A percentile compares a stretch with the other conserved stretches of the same genome.
phyloP scores from a whole-genome alignment of 2,113 vertebrate genomes.

The Ptilorrhoa leucosticta region DNA sequence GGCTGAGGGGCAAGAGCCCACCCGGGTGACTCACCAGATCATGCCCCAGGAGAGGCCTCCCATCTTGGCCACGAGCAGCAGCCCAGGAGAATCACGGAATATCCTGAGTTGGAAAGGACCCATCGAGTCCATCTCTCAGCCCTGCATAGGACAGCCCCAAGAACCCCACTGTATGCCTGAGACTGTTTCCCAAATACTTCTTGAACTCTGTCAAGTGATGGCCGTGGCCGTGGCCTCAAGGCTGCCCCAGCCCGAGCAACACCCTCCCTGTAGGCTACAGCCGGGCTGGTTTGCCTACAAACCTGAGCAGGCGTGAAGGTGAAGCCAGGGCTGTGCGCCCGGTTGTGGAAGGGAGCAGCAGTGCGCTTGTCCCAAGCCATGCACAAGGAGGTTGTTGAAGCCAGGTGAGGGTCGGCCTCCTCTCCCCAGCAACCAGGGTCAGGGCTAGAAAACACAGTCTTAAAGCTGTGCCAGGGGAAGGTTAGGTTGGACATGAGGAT shows the following conservation, averaged over 20 bases:
- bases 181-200: not conserved
- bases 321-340: fast-evolving
- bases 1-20: not conserved
- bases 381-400: too few relatives aligned
- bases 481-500: not conserved
- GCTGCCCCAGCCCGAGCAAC: not conserved
- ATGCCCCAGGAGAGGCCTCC: not conserved
- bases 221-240: fast-evolving
- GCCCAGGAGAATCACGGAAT: not conserved
- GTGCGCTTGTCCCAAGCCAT: fast-evolving
- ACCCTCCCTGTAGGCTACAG: not conserved
- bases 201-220: not conserved
- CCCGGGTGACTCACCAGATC: not conserved
- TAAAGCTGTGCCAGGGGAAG: not conserved
- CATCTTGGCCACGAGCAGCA: fast-evolving
- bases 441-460: too few relatives aligned
- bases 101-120: not conserved
- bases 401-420: not conserved
- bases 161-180: not conserved
- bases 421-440: not conserved
- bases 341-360: fast-evolving
- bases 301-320: fast-evolving
- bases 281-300: fast-evolving
- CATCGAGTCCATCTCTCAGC: not conserved
- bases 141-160: not conserved